Percentiles rank a stretch among this genome's conserved stretches.
Evolutionary conservation across 2,888 invertebrate genomes (phyloP).

Genomic region (Stenchaetothrips biformis): DNA sequence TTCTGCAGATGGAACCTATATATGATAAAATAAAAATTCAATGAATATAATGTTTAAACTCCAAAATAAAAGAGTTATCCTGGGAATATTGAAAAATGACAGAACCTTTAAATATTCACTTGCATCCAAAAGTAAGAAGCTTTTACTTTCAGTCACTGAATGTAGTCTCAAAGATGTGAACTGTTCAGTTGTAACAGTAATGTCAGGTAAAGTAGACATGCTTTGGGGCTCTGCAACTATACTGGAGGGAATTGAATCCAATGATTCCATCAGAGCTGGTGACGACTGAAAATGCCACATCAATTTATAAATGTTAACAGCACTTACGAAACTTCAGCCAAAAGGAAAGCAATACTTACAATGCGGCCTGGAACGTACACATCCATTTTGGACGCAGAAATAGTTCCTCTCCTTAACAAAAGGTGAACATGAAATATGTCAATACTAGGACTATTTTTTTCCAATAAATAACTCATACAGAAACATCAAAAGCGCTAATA

Average conservation of each 20-base stretch:
- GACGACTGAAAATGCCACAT: background rate
- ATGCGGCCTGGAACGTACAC: too few relatives aligned
- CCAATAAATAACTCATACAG: too few relatives aligned
- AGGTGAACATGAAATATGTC: too few relatives aligned
- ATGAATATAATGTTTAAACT: slow-evolving; percentile 26
- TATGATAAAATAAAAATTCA: slow-evolving; percentile 31
- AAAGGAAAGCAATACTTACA: too few relatives aligned
- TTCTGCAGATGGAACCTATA: slow-evolving; percentile 50
- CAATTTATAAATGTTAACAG: too few relatives aligned
- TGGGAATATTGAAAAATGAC: background rate
- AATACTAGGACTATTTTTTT: too few relatives aligned
- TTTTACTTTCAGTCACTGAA: slow-evolving; percentile 41
- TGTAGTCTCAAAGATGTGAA: slow-evolving; percentile 40
- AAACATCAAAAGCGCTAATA: background rate
- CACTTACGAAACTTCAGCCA: too few relatives aligned
- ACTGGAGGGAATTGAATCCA: background rate
- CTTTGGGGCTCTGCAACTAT: slow-evolving; percentile 27
- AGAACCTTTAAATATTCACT: slow-evolving; percentile 56
- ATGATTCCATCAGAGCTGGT: background rate
- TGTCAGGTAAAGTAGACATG: slow-evolving; percentile 38
- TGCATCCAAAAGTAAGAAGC: slow-evolving; percentile 58
- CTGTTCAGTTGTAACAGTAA: slow-evolving; percentile 39
- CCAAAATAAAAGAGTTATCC: slow-evolving; percentile 1
- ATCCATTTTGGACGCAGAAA: too few relatives aligned
- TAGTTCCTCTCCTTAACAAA: too few relatives aligned